Evolutionary conservation across 1,140 invertebrate genomes (phyloP).

Genomic region (Aphidius ervi): DNA sequence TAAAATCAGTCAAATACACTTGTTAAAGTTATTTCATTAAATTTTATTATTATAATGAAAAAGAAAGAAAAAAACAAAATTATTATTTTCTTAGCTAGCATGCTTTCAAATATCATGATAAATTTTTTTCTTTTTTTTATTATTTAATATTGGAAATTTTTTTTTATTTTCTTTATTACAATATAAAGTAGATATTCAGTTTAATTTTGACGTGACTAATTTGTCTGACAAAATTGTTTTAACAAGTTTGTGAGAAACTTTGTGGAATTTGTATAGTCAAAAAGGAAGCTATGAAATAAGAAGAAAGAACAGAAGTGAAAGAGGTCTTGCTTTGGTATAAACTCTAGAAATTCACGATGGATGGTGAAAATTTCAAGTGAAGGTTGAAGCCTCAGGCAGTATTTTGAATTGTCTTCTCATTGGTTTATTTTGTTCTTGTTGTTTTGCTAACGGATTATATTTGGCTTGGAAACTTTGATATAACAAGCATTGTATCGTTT

Average conservation of each 20-base stretch:
- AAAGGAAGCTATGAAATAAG: too few relatives aligned
- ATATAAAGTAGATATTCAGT: neutral
- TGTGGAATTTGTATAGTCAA: neutral
- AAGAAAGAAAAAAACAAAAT: too few relatives aligned
- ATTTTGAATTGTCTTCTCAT: neutral
- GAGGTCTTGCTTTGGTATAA: constrained; percentile 5
- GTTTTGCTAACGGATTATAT: constrained; percentile 14
- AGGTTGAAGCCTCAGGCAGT: constrained; percentile 1
- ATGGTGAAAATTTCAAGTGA: neutral
- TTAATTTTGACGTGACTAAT: constrained; percentile 8
- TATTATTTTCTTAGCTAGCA: too few relatives aligned
- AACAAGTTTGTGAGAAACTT: neutral
- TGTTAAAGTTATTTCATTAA: too few relatives aligned
- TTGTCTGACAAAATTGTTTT: constrained; percentile 7
- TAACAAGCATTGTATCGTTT: constrained; percentile 8
- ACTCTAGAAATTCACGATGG: neutral
- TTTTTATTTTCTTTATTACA: too few relatives aligned
- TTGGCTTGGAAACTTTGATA: constrained; percentile 3
- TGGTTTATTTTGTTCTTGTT: constrained; percentile 18
- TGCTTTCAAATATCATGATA: too few relatives aligned
- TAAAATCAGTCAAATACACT: too few relatives aligned
- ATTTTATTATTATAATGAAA: too few relatives aligned
- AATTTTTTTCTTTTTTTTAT: too few relatives aligned
- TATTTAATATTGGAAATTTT: too few relatives aligned
- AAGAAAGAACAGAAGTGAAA: too few relatives aligned